Conservation (phyloP, 2,888 invertebrate species). For the Sinotaia quadrata region DNA sequence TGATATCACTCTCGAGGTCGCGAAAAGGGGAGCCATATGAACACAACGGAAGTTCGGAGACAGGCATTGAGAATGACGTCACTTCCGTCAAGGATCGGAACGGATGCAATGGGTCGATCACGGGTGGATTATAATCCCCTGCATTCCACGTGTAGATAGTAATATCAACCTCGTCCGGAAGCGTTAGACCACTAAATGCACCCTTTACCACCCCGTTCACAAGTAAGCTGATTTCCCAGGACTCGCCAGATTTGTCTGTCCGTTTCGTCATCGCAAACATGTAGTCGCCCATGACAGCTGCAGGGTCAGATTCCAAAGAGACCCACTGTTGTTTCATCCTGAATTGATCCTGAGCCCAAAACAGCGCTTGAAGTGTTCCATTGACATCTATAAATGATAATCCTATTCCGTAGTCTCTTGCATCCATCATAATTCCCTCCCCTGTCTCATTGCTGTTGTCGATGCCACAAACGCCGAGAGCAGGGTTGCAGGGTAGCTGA, state of each 20-base stretch:
- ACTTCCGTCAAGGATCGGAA: conserved; percentile 20
- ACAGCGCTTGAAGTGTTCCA: not conserved
- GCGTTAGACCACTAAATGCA: not conserved
- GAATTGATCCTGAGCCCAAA: not conserved
- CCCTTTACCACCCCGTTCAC: not conserved
- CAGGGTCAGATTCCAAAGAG: not conserved
- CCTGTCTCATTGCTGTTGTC: not conserved
- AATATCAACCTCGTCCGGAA: not conserved
- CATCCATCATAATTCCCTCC: not conserved
- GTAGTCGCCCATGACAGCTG: not conserved
- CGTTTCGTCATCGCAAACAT: not conserved
- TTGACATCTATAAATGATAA: not conserved
- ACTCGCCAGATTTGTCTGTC: not conserved
- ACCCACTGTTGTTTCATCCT: not conserved
- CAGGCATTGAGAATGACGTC: conserved; percentile 17
- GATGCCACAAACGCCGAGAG: not conserved
- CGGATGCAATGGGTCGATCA: conserved; percentile 24
- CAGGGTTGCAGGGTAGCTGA: not conserved
- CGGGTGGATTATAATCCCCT: conserved; percentile 20
- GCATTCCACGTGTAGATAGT: conserved; percentile 27
- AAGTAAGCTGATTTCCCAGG: not conserved
- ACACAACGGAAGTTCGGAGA: conserved; percentile 15
- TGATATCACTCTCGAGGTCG: conserved; percentile 28
- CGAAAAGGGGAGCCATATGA: conserved; percentile 29
- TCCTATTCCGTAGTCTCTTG: not conserved